A percentile compares a stretch with the other conserved stretches of the same genome.
phyloP scores from a whole-genome alignment of 2,797 vertebrate species.

The Cyclopterus lumpus region DNA sequence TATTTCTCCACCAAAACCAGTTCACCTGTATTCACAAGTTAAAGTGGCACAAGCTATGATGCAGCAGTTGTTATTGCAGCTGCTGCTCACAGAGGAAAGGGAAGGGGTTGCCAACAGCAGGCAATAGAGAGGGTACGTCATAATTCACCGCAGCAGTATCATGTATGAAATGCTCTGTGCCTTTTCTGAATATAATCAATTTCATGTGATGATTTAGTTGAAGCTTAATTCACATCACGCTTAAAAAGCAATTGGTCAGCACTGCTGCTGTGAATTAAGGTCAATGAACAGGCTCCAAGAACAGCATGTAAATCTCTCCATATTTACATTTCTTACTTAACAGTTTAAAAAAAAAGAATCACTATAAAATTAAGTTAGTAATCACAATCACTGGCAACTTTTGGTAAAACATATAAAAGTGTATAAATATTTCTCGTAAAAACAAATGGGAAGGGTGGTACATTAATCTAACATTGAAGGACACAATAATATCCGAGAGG shows the following conservation, averaged over 20 bases:
- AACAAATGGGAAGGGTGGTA: constrained; percentile 5
- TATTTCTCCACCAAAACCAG: constrained; percentile 34
- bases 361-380: background rate
- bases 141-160: constrained; percentile 62
- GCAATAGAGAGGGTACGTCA: constrained; percentile 6
- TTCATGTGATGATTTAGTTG: background rate
- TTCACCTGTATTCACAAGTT: constrained; percentile 16
- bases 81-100: constrained; percentile 7
- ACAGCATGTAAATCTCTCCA: constrained; percentile 36
- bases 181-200: constrained; percentile 1
- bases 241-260: background rate
- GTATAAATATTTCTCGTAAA: constrained; percentile 15
- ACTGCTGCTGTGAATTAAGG: constrained; percentile 64
- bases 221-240: background rate
- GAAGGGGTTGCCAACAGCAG: constrained; percentile 22
- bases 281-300: constrained; percentile 27
- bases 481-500: constrained; percentile 14
- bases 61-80: constrained; percentile 11
- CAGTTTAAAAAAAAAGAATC: constrained; percentile 18
- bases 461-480: constrained; percentile 44
- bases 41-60: background rate
- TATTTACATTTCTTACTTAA: constrained; percentile 47
- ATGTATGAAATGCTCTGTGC: background rate
- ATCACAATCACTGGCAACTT: constrained; percentile 23
- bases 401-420: constrained; percentile 36